A percentile compares a stretch with the other conserved stretches of the same genome.
Conservation (phyloP, 1,140 invertebrate species). For the Halyomorpha halys region DNA sequence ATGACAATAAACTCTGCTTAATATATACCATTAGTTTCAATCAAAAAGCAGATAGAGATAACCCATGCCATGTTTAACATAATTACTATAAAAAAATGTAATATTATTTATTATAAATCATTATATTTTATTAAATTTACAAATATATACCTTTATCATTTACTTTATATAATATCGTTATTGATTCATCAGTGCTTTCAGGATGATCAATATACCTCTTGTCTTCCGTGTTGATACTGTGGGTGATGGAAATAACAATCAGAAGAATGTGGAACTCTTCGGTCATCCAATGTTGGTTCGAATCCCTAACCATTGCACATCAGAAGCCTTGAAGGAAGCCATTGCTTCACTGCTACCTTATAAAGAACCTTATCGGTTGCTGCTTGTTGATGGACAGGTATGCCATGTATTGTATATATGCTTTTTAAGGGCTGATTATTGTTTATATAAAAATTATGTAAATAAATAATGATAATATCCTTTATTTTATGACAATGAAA, state of each 20-base stretch:
- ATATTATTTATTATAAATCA: too few relatives aligned
- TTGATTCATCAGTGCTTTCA: constrained; percentile 28
- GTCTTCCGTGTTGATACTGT: constrained; percentile 44
- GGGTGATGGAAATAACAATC: constrained; percentile 44
- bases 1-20: too few relatives aligned
- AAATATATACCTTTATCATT: background rate
- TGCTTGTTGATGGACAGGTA: constrained; percentile 39
- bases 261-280: constrained; percentile 41
- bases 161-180: background rate
- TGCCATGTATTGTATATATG: too few relatives aligned
- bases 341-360: constrained; percentile 43
- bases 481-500: too few relatives aligned
- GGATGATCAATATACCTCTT: constrained; percentile 46
- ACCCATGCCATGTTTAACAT: too few relatives aligned
- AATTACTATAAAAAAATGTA: too few relatives aligned
- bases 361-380: constrained; percentile 39
- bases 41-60: too few relatives aligned
- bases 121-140: background rate
- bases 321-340: constrained; percentile 41
- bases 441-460: too few relatives aligned
- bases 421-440: too few relatives aligned
- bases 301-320: constrained; percentile 46
- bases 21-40: too few relatives aligned
- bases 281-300: constrained; percentile 48
- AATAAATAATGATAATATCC: too few relatives aligned